phyloP scores from a whole-genome alignment of 1,140 invertebrate species.

The Plectrocnemia conspersa region DNA sequence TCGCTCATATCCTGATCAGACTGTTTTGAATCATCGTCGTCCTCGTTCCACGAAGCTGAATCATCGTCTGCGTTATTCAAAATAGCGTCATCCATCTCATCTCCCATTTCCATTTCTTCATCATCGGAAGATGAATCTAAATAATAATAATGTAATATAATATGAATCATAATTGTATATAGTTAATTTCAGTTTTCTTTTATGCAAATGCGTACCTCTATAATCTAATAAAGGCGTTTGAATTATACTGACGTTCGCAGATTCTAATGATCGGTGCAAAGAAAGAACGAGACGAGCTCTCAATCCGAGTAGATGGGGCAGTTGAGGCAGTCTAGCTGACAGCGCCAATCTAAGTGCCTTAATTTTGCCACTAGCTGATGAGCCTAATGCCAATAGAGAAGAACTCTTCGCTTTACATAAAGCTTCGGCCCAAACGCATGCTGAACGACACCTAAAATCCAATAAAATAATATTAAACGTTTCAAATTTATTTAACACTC shows the following conservation, averaged over 20 bases:
- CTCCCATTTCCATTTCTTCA: conserved; percentile 39
- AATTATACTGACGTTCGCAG: conserved; percentile 14
- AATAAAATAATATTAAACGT: conserved; percentile 14
- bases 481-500: too few relatives aligned
- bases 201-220: conserved; percentile 37
- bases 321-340: conserved; percentile 39
- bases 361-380: not conserved
- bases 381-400: conserved; percentile 17
- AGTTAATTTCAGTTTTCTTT: not conserved
- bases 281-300: conserved; percentile 41
- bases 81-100: conserved; percentile 31
- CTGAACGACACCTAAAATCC: conserved; percentile 26
- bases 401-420: conserved; percentile 26
- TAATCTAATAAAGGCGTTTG: conserved; percentile 41
- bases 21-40: conserved; percentile 28
- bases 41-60: conserved; percentile 40
- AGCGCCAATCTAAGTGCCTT: conserved; percentile 10
- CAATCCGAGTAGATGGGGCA: conserved; percentile 44
- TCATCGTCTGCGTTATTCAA: conserved; percentile 40
- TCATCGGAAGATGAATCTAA: conserved; percentile 47
- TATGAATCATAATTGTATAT: not conserved
- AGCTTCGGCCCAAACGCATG: conserved; percentile 29
- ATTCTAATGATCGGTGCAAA: conserved; percentile 33
- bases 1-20: conserved; percentile 28
- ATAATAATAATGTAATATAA: conserved; percentile 23